phyloP scores from a whole-genome alignment of 2,797 vertebrate genomes.

The Poeciliopsis gracilis region DNA sequence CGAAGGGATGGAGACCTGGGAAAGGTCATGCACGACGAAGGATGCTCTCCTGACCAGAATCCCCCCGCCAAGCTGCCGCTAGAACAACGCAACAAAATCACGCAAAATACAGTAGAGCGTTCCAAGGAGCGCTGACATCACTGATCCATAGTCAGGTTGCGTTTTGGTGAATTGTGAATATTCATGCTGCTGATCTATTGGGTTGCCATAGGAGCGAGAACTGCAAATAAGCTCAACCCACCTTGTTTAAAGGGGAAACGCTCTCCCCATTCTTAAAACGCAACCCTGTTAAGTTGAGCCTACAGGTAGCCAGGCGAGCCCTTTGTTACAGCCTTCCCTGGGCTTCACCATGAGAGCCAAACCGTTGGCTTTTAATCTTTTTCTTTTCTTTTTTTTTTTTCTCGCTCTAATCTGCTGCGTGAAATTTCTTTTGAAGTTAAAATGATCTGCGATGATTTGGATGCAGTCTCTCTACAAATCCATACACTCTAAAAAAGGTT shows the following conservation, averaged over 20 bases:
- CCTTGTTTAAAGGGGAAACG: conserved; percentile 79
- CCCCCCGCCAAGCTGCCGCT: conserved; percentile 66
- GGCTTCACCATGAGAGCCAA: conserved; percentile 17
- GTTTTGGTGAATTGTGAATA: conserved; percentile 88
- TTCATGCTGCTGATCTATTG: conserved; percentile 92
- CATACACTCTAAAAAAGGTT: background rate
- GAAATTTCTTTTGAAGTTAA: background rate
- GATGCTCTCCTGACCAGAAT: conserved; percentile 68
- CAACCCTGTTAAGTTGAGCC: conserved; percentile 53
- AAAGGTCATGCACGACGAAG: conserved; percentile 77
- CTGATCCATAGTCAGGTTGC: conserved; percentile 84
- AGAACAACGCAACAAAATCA: conserved; percentile 66
- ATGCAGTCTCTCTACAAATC: background rate
- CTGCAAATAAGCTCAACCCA: conserved; percentile 89
- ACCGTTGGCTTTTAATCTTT: background rate
- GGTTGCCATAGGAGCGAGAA: conserved; percentile 95
- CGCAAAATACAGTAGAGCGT: conserved; percentile 76
- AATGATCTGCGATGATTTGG: background rate
- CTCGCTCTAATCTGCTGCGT: conserved; percentile 42
- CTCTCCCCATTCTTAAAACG: conserved; percentile 77
- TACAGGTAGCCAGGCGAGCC: conserved; percentile 63
- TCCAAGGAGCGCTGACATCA: conserved; percentile 86
- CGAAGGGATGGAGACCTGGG: conserved; percentile 61
- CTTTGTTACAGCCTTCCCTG: conserved; percentile 24
- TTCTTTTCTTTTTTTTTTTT: background rate